Conservation (phyloP, 2,797 vertebrate genomes). For the Triplophysa yarkandensis region DNA sequence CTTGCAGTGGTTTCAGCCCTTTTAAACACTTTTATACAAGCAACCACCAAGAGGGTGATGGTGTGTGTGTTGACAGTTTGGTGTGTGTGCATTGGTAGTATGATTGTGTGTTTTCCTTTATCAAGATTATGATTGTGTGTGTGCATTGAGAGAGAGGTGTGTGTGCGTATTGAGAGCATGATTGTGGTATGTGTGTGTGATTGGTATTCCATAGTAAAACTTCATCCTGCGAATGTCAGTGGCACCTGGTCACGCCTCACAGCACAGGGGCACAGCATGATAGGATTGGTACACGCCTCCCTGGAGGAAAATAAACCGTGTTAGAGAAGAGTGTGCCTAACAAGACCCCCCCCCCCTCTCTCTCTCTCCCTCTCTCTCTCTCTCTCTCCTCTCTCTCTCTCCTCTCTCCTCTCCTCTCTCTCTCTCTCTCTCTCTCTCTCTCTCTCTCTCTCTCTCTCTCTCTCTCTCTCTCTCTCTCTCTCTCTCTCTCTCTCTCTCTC, state of each 20-base stretch:
- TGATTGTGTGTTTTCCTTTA: background rate
- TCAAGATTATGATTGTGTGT: background rate
- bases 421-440: background rate
- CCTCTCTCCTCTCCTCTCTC: background rate
- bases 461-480: background rate
- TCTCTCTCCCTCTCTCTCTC: background rate
- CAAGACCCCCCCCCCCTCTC: conserved; percentile 7
- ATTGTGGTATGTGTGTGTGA: conserved; percentile 13
- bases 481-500: background rate
- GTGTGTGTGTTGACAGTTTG: too few relatives aligned
- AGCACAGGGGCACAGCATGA: conserved; percentile 62
- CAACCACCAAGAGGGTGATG: too few relatives aligned
- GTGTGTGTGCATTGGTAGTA: background rate
- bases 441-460: background rate
- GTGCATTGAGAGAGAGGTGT: too few relatives aligned
- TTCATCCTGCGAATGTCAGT: conserved; percentile 47
- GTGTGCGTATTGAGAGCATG: background rate
- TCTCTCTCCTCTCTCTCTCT: too few relatives aligned
- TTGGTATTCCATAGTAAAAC: conserved; percentile 10
- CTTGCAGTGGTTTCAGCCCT: background rate
- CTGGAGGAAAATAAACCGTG: conserved; percentile 39
- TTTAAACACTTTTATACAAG: too few relatives aligned
- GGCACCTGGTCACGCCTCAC: conserved; percentile 74
- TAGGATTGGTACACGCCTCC: conserved; percentile 59
- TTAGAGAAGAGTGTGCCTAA: conserved; percentile 27